Evolutionary conservation across 1,140 invertebrate genomes (phyloP), one percentile per base, ranked within the genome.

Genomic region (Micrasema minimum): DNA sequence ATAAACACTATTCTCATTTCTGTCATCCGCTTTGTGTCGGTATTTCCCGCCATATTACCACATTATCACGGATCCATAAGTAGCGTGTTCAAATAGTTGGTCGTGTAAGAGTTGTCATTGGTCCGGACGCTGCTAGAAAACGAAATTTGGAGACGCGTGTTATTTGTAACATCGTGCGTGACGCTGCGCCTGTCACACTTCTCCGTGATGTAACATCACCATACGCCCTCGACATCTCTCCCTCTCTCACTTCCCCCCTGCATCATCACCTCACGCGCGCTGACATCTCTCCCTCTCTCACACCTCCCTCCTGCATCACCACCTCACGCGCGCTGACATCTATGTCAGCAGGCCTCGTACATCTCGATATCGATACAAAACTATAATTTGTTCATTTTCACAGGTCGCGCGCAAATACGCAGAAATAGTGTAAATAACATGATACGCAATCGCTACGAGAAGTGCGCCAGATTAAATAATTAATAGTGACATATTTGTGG

Each of bases 21-120:
- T 45, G 41, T 43, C 14, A n/a, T n/a, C 11, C 11, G 2, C 41
- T 45, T 14, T 14, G 3, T 12, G 43, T 1, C 12, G 3, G 43
- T 45, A 45, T 45, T 45, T 45, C 43, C 6, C n/a, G n/a, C 16
- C 16, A 4, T 45, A 14, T 45, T 45, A 45, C 16, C 46, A 48
- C 46, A 48, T 48, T 48, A 48, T 14, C 45, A 48, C 46, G 46
- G 11, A 48, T 48, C 46, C 16, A 10, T 16, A 20, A 48, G 46
- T 48, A 48, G 16, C 20, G 46, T 48, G 18, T 20, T 22, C 18
- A 48, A 48, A 48, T 22, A 48, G 16, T 48, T 14, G 43, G 16
- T 48, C 46, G 46, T 22, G 46, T 48, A 48, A 48, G 16, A 48
- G 6, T 48, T 22, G 18, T 48, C 18, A 10, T 48, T 20, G 46